Conservation (phyloP, 2,113 vertebrate species). For the Bubalus kerabau region DNA sequence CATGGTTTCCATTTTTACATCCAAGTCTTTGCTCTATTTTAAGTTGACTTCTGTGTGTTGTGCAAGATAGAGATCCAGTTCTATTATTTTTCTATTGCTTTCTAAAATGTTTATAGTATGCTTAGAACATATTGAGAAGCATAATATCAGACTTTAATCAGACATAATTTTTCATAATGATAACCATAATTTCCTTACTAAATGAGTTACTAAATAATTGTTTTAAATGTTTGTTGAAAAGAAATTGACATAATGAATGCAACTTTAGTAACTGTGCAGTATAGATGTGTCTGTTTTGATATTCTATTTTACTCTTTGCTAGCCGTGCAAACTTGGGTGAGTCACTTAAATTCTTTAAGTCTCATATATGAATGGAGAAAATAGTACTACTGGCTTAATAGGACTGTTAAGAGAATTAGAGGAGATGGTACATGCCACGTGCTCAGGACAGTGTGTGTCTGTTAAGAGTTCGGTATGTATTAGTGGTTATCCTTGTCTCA, state of each 20-base stretch:
- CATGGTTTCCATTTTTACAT: neutral
- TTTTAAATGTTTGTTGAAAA: neutral
- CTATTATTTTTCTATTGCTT: neutral
- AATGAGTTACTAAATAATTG: neutral
- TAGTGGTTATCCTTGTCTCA: neutral
- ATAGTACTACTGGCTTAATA: neutral
- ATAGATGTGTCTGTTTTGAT: neutral
- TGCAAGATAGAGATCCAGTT: neutral
- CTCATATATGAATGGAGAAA: neutral
- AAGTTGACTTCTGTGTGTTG: neutral
- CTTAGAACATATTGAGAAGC: neutral
- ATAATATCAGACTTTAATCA: neutral
- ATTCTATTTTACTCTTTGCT: neutral
- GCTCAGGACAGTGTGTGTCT: neutral
- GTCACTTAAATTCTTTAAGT: neutral
- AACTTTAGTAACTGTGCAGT: neutral
- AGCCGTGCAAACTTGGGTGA: neutral
- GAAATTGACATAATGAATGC: neutral
- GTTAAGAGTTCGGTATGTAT: neutral
- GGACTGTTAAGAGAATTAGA: neutral
- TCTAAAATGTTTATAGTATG: neutral
- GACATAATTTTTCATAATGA: neutral
- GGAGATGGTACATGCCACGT: accelerated
- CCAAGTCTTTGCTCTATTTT: neutral
- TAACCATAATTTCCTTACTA: neutral